Evolutionary conservation across 2,797 vertebrate species (phyloP).

Genomic region (Macroramphosus scolopax): DNA sequence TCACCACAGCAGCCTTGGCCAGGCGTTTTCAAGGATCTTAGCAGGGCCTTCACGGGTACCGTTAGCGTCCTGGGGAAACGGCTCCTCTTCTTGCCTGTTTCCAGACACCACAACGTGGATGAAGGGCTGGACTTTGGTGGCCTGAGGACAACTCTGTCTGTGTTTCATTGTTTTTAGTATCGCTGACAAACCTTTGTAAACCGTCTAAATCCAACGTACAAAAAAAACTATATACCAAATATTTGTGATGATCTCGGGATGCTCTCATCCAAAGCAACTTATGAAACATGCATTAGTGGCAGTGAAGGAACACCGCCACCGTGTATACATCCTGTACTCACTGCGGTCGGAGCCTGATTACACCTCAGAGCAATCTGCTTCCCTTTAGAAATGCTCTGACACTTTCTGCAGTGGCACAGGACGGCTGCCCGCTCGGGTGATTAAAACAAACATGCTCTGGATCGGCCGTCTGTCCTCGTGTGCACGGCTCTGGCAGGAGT

Average conservation of each 20-base stretch:
- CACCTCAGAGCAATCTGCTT: slow-evolving; percentile 41
- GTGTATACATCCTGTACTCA: slow-evolving; percentile 16
- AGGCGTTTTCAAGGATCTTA: too few relatives aligned
- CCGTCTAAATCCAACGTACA: background rate
- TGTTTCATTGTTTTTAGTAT: too few relatives aligned
- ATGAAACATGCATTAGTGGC: slow-evolving; percentile 21
- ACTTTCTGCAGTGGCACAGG: slow-evolving; percentile 51
- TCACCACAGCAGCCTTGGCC: too few relatives aligned
- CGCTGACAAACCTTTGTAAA: slow-evolving; percentile 7
- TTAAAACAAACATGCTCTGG: slow-evolving; percentile 70
- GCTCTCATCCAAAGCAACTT: slow-evolving; percentile 12
- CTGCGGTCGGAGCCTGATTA: slow-evolving; percentile 17
- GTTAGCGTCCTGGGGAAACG: too few relatives aligned
- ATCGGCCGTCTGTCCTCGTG: slow-evolving; percentile 55
- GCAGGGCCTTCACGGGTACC: too few relatives aligned
- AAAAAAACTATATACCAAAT: slow-evolving; percentile 4
- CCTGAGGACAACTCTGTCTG: too few relatives aligned
- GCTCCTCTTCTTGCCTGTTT: too few relatives aligned
- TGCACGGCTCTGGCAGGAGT: slow-evolving; percentile 21
- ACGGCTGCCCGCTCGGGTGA: slow-evolving; percentile 52
- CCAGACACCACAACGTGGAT: too few relatives aligned
- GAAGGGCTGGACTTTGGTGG: too few relatives aligned
- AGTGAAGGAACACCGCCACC: slow-evolving; percentile 24
- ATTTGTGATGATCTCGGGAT: slow-evolving; percentile 10
- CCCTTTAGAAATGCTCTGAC: slow-evolving; percentile 48